Evolutionary conservation across 92 coral and sea anemone genomes (phyloP), one percentile per base, ranked within the genome.

Genomic region (Hydrozoanthus gracilis): DNA sequence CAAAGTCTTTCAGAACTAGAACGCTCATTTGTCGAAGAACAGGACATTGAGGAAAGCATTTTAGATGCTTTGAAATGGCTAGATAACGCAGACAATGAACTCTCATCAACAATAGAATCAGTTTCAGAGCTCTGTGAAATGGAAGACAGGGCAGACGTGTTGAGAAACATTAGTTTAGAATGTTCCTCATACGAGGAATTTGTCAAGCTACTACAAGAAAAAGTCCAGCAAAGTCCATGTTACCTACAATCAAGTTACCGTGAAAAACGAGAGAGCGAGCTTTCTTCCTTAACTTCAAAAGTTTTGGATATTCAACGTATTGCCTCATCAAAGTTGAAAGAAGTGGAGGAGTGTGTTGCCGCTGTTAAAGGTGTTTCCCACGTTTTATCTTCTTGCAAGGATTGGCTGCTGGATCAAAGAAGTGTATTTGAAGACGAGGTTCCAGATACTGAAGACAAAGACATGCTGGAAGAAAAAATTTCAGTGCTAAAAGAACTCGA

Each of bases 11-110:
- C 88, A 8, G 94, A 92, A 9, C 78, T 78, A 11, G 92, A 90
- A 83, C 78, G 88, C 50, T 67, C 76, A 39, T 78, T 91, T 14
- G 88, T 86, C 15, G 84, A 88, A 12, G 88, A 91, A 78, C 87
- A 84, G 35, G 90, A 95, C 27, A 67, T 95, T 5, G 88, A 87
- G 50, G 86, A 88, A 46, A 91, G 93, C 78, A 71, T 92, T 45
- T 87, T 86, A 14, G 92, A 92, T 46, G 92, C 91, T 77, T 87
- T 91, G 5, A 86, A 79, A 14, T 92, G 98, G 95, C 60, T 95
- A 52, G 89, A 91, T 49, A 78, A 54, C 65, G 77, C 92, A 9
- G 94, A 91, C 76, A 88, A 88, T 52, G 95, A 92, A 46, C 52
- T 91, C 73, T 88, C 91, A 7, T 76, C 82, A 1, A 77, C 88